Base-by-base conservation (phyloP, 2,113 vertebrate genomes). In the Pseudopipra pipra region DNA sequence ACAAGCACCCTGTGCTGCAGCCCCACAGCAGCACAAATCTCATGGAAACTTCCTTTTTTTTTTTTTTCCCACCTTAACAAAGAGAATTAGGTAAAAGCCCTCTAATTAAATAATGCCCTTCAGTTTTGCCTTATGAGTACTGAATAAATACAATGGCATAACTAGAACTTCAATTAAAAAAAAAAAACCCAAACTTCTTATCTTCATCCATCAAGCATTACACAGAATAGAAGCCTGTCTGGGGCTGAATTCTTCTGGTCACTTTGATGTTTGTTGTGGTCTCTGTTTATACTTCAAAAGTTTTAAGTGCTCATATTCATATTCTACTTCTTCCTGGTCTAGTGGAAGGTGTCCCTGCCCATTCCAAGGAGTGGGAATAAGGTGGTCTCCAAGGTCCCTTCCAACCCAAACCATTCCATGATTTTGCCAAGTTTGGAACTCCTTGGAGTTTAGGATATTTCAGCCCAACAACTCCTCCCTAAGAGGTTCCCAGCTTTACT, bases 201-300 rank as follows among this genome's bases (percentile, higher is more conserved):
- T 76, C 67, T 65, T 73, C 49, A 58, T 54, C 66, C 72, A 78
- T 62, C 66, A 35, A 61, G 44, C 52, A 31, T 35, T 33, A 75
- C 73, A 77, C 1, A 56, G 63, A 79, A 43, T 1, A 87, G 47
- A 41, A 89, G 67, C 77, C 58, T 0, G 6, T 66, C 90, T 87
- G 79, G 58, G 82, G 54, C 63, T 93, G 85, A 37, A 76, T 87
- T 79, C 66, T 55, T 91, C 65, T 87, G 87, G 67, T 41, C 63
- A 44, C 88, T 96, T 90, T 83, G 72, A 83, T 83, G 76, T 79
- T 74, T 91, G 67, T 74, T 96, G 88, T 86, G 85, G 83, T 85
- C 49, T 90, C 87, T 78, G 59, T 77, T 93, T 71, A 67, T 27
- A 47, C 83, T 70, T 86, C 4, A 43, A 39, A 66, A 77, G n/a